Base-by-base conservation (phyloP, 2,113 vertebrate genomes). In the Rhinoptilus africanus region DNA sequence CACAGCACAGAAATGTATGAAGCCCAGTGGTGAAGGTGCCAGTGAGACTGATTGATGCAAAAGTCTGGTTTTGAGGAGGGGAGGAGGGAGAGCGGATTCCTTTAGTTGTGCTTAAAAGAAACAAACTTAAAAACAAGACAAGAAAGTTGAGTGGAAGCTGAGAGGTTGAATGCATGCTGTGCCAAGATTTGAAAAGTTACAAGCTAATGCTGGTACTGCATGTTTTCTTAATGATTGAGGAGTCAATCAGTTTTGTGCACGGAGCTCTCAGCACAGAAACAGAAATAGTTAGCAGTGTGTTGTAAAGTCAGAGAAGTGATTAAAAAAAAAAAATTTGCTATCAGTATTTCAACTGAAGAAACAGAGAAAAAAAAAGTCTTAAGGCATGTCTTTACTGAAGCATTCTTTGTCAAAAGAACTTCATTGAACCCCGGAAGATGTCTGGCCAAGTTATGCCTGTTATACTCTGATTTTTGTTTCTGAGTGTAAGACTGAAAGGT, bases 131-230 rank as follows among this genome's bases (percentile, higher is more conserved):
- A 93, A 96, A 96, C 91, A 94, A 91, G 93, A 53, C 83, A 87
- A 60, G 56, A 48, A 92, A 86, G 68, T 60, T 88, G 88, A 96
- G 92, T 93, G 92, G 85, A 95, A 93, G 73, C 76, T 95, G 95
- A 95, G 83, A 93, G 60, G 86, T 74, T 93, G 93, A 74, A 80
- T 39, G 63, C 30, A 72, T 78, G 57, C 68, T 91, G 80, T 96
- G 96, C 93, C 96, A 96, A 94, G 88, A 92, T 74, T 64, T 95
- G 69, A 78, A 74, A 86, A 93, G 88, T 94, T 94, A 93, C 85
- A 88, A 86, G 71, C 67, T 93, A 90, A 83, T 92, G 93, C 60
- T 94, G 83, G 88, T 89, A 85, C 86, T 87, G 92, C 66, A 47
- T 84, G 56, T 93, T 97, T 97, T 91, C 66, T 75, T 92, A 92